Evolutionary conservation across 2,888 invertebrate genomes (phyloP), one percentile per base, ranked within the genome.

Genomic region (Heliconius charithonia): DNA sequence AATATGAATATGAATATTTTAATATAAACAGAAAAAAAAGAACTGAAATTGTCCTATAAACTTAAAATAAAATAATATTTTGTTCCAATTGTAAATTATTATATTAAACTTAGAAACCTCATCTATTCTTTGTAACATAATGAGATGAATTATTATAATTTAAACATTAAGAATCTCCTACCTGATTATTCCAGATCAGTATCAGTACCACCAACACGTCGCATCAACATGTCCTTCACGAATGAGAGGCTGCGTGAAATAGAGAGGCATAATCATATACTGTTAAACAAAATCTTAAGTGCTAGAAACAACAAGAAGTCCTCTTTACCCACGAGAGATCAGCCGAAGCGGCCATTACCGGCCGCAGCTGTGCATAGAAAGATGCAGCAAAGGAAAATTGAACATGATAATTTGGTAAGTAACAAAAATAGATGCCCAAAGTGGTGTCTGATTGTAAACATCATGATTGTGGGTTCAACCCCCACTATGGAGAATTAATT

Each of bases 241-340:
- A 96, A 96, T 86, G 95, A 95, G n/a, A 91, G 96, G 6, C 89
- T 96, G 75, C 91, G 96, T 0, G 96, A 96, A 84, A 96, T 96
- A 25, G 96, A 96, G 83, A 90, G 96, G 1, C 95, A 96, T 85
- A 96, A 96, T 85, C 94, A 95, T 82, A 96, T 96, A 16, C 88
- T 96, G 4, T 86, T 96, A 16, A 91, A 92, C 63, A 96, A 96
- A 89, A 96, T 96, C 81, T 86, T 96, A 77, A 92, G 93, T 74
- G 95, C 92, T 0, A 87, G 93, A n/a, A 92, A 93, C 82, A 84
- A 81, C 3, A 86, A 84, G 76, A 92, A 91, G 86, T 89, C 92
- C 19, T 89, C 93, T 78, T 90, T 93, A 80, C 91, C 94, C 0
- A 37, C 87, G 0, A 82, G 85, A 4, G 90, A 90, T 7, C 86